A percentile compares a stretch with the other conserved stretches of the same genome.
phyloP scores from a whole-genome alignment of 64 coral and sea anemone species.

The Dendronephthya gigantea region DNA sequence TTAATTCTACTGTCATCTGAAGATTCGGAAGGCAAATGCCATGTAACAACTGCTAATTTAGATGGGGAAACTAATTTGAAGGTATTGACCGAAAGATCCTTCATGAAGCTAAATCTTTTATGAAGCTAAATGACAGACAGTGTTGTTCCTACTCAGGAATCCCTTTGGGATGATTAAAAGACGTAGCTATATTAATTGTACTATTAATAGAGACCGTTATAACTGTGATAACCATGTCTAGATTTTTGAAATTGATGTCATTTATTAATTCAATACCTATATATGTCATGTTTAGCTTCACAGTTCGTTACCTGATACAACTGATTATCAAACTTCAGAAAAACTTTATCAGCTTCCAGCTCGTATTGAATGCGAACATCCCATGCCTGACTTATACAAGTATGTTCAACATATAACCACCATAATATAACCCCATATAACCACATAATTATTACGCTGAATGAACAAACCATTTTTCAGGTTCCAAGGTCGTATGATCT shows the following conservation, averaged over 20 bases:
- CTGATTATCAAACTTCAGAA: constrained; percentile 31
- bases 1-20: constrained; percentile 71
- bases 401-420: constrained; percentile 5
- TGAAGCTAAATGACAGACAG: too few species aligned
- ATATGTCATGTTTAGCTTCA: constrained; percentile 25
- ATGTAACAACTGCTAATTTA: constrained; percentile 90
- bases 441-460: not conserved
- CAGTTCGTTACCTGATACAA: constrained; percentile 53
- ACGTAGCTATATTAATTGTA: too few species aligned
- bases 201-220: too few species aligned
- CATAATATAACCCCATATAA: too few species aligned
- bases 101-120: too few species aligned
- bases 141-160: too few species aligned
- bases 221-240: too few species aligned
- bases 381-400: constrained; percentile 80
- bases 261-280: constrained; percentile 14
- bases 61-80: constrained; percentile 98
- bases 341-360: constrained; percentile 53
- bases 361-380: constrained; percentile 78
- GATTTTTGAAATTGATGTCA: not conserved
- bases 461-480: constrained; percentile 32
- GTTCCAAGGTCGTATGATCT: constrained; percentile 70
- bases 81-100: constrained; percentile 13
- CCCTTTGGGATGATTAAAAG: too few species aligned
- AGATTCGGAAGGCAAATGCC: constrained; percentile 74